Percentiles rank a stretch among this genome's conserved stretches.
Conservation (phyloP, 2,797 vertebrate species). For the Bucorvus abyssinicus region DNA sequence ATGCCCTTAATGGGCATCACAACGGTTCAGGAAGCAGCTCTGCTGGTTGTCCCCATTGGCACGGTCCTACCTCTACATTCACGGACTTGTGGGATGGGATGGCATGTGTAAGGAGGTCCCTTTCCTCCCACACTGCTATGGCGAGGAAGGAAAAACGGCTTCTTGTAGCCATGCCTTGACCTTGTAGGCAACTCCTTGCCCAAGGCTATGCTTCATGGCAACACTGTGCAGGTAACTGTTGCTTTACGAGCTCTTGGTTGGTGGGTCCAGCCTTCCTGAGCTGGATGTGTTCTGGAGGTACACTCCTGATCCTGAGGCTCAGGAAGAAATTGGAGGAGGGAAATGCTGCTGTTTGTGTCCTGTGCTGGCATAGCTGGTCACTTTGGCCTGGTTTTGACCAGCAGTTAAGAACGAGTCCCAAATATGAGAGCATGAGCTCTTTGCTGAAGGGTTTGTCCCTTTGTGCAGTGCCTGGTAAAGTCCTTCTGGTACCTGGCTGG, state of each 20-base stretch:
- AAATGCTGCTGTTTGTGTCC: not conserved
- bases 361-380: not conserved
- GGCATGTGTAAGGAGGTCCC: not conserved
- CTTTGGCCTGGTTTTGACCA: not conserved
- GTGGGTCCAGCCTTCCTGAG: not conserved
- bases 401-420: not conserved
- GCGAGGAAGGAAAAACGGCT: not conserved
- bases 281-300: not conserved
- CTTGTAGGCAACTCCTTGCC: not conserved
- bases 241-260: too few species aligned
- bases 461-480: not conserved
- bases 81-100: accelerated
- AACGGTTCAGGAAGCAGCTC: not conserved
- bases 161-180: not conserved
- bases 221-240: not conserved
- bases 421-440: not conserved
- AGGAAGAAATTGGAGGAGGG: not conserved
- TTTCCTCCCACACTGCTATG: not conserved
- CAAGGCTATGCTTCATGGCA: not conserved
- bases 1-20: not conserved
- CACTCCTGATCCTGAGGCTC: not conserved
- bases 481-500: not conserved
- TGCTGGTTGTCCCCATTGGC: not conserved
- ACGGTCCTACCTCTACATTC: accelerated
- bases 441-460: not conserved